Evolutionary conservation across 2,113 vertebrate genomes (phyloP).

Genomic region (Pristiophorus japonicus): DNA sequence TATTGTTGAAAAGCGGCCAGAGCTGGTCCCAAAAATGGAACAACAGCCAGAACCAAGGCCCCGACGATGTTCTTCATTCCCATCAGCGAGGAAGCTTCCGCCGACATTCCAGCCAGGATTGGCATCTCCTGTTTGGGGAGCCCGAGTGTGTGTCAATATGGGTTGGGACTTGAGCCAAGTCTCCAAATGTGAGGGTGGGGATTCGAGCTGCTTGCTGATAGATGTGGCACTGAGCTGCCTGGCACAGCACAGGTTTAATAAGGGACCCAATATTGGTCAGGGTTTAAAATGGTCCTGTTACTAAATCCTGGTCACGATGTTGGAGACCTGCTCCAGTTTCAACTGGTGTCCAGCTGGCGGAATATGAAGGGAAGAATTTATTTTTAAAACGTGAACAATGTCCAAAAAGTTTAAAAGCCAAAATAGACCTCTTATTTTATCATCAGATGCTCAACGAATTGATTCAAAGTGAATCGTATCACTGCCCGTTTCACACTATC

Average conservation of each 20-base stretch:
- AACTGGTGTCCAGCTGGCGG: not conserved
- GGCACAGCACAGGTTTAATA: not conserved
- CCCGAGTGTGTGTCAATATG: too few relatives aligned
- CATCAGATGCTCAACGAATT: not conserved
- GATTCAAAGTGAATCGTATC: not conserved
- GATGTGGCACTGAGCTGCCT: not conserved
- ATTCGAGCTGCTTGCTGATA: not conserved
- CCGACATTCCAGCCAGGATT: not conserved
- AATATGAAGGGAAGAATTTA: not conserved
- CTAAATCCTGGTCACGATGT: not conserved
- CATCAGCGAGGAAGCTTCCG: not conserved
- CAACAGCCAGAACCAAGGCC: not conserved
- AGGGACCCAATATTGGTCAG: not conserved
- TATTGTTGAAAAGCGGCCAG: too few relatives aligned
- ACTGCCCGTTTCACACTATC: not conserved
- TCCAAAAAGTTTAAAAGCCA: not conserved
- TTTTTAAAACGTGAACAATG: not conserved
- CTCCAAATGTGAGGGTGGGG: not conserved
- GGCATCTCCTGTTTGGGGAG: not conserved
- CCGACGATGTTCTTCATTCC: not conserved
- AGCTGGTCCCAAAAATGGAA: too few relatives aligned
- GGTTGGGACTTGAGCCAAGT: not conserved
- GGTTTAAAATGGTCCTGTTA: not conserved
- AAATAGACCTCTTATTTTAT: not conserved
- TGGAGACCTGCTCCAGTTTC: not conserved